Conservation (phyloP, 1,140 invertebrate species). For the Rhyacophila brunnea region DNA sequence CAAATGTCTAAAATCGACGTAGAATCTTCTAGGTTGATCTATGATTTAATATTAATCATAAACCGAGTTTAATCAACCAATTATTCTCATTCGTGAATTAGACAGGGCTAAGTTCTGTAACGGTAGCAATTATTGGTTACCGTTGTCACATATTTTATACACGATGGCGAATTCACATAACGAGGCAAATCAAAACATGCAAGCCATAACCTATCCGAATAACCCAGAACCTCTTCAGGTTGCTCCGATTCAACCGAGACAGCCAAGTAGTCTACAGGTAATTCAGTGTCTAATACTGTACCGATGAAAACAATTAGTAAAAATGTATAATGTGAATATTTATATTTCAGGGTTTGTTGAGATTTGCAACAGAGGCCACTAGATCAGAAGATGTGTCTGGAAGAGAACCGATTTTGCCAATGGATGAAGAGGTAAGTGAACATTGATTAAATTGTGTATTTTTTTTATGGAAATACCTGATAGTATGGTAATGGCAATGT, state of each 20-base stretch:
- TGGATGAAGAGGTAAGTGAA: conserved; percentile 60
- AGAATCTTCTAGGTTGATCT: too few relatives aligned
- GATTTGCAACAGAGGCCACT: conserved; percentile 65
- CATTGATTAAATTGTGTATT: neutral
- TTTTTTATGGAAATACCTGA: too few relatives aligned
- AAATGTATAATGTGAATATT: neutral
- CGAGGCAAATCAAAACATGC: neutral
- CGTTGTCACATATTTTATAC: too few relatives aligned
- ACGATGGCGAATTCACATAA: too few relatives aligned
- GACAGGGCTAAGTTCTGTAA: too few relatives aligned
- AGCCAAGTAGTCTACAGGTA: conserved; percentile 18
- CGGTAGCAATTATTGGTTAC: too few relatives aligned
- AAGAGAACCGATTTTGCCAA: conserved; percentile 47
- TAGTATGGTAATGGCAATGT: too few relatives aligned
- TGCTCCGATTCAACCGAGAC: neutral
- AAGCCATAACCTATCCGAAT: conserved; percentile 2
- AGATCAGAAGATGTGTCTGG: conserved; percentile 56
- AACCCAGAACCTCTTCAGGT: conserved; percentile 3
- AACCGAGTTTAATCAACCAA: too few relatives aligned
- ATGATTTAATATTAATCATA: too few relatives aligned
- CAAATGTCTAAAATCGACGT: too few relatives aligned
- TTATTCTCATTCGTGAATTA: too few relatives aligned
- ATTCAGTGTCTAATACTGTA: neutral
- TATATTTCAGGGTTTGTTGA: conserved; percentile 58
- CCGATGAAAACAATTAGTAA: neutral